phyloP scores from a whole-genome alignment of 2,797 vertebrate species.

The Mycteria americana region DNA sequence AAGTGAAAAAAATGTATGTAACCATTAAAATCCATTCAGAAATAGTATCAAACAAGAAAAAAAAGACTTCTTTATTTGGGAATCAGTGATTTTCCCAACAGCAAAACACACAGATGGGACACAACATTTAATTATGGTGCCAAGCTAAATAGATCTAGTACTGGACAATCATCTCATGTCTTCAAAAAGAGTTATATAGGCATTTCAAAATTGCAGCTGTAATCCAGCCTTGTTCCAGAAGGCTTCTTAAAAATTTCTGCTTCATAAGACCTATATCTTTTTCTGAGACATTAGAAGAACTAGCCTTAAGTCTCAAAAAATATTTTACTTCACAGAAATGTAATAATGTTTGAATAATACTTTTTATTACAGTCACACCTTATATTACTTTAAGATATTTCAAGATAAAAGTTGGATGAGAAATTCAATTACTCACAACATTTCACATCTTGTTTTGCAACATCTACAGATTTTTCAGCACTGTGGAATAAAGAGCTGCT shows the following conservation, averaged over 20 bases:
- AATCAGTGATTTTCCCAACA: background rate
- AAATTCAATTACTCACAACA: background rate
- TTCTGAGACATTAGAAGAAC: background rate
- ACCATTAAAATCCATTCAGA: background rate
- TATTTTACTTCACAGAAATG: background rate
- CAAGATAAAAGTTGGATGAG: background rate
- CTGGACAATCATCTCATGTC: background rate
- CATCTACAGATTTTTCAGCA: background rate
- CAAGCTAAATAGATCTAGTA: background rate
- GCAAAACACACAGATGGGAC: background rate
- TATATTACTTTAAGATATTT: background rate
- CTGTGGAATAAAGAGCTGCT: background rate
- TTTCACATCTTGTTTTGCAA: background rate
- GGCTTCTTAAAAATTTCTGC: background rate
- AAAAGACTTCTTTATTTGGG: background rate
- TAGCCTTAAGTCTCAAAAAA: background rate
- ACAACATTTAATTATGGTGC: background rate
- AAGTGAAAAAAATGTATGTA: background rate
- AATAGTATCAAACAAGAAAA: background rate
- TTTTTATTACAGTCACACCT: background rate
- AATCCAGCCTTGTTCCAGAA: background rate
- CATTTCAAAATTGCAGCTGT: background rate
- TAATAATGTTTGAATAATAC: background rate
- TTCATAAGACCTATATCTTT: background rate
- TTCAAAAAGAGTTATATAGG: background rate